Evolutionary conservation across 2,888 invertebrate genomes (phyloP), one percentile per base, ranked within the genome.

Genomic region (Diadegma fenestrale): DNA sequence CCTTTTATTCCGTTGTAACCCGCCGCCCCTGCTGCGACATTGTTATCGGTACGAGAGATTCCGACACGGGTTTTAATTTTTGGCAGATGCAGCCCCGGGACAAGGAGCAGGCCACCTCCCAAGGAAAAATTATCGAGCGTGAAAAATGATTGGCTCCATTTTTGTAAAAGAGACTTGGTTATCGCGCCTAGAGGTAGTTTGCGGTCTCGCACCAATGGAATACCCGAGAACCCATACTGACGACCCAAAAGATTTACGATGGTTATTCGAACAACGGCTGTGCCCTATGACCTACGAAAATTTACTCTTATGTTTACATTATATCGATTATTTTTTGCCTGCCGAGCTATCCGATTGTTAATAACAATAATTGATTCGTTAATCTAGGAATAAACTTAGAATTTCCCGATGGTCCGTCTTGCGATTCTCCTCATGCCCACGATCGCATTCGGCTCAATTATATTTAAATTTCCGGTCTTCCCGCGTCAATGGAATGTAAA

Each of bases 91-190:
- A 48, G 33, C 4, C 48, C 48, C 45, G n/a, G 54, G 30, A 22
- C 48, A 37, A 58, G 33, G 30, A 45, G 22, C 37, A 26, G 14
- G 54, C 8, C 37, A 30, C 19, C 2, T 51, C 12, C 19, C 51
- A 43, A 19, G 58, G 45, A 78, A 69, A 85, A 81, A 78, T 85
- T 64, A 85, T 85, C 73, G 81, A 82, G 78, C 85, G 81, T 85
- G 85, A 85, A 81, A 84, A 84, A 84, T 84, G 51, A 63, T 63
- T 66, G 76, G 64, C 26, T 72, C 54, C 41, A 78, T 63, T 43
- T 43, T 58, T 68, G 51, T 66, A 48, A 63, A 63, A 33, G 72
- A 68, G 30, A 51, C 69, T 71, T 69, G 69, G 80, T 75, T 69
- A 33, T 71, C 71, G 76, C 33, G 45, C 26, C 48, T 58, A 41